phyloP scores from a whole-genome alignment of 2,797 vertebrate species.

The Pangasius larnaudii region DNA sequence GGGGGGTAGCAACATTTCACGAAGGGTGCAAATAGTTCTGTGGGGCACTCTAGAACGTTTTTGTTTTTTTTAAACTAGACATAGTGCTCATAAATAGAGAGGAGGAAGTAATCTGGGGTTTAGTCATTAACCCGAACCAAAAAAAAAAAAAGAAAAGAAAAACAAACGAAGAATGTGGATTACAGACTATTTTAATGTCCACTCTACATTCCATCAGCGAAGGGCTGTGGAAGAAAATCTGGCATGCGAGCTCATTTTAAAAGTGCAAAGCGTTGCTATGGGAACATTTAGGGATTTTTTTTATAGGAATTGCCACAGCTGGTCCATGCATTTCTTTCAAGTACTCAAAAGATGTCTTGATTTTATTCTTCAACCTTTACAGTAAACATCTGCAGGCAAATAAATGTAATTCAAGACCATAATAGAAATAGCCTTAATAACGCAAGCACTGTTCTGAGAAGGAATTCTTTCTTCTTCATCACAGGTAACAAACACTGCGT shows the following conservation, averaged over 20 bases:
- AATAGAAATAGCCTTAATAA: not conserved
- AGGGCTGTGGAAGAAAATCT: not conserved
- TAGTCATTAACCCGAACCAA: not conserved
- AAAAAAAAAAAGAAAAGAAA: too few relatives aligned
- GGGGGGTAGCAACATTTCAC: not conserved
- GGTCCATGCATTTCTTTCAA: not conserved
- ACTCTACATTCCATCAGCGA: not conserved
- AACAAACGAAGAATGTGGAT: not conserved
- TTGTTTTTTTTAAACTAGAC: not conserved
- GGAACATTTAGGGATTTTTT: conserved; percentile 15
- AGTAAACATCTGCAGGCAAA: not conserved
- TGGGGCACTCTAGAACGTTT: too few relatives aligned
- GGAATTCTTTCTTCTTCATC: not conserved
- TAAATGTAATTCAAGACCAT: not conserved
- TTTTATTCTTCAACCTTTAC: not conserved
- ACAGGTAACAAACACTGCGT: not conserved
- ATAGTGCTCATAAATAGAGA: not conserved
- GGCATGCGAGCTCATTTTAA: not conserved
- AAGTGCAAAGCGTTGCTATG: not conserved
- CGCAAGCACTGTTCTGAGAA: not conserved
- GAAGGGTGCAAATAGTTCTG: not conserved
- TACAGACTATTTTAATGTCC: not conserved
- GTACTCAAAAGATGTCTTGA: not conserved
- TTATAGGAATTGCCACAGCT: conserved; percentile 3
- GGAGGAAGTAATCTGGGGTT: not conserved